These are phyloP conservation scores for Hestina assimilis DNA, from an alignment of 1,140 invertebrate species.

Conservation along the genomic window DNA sequence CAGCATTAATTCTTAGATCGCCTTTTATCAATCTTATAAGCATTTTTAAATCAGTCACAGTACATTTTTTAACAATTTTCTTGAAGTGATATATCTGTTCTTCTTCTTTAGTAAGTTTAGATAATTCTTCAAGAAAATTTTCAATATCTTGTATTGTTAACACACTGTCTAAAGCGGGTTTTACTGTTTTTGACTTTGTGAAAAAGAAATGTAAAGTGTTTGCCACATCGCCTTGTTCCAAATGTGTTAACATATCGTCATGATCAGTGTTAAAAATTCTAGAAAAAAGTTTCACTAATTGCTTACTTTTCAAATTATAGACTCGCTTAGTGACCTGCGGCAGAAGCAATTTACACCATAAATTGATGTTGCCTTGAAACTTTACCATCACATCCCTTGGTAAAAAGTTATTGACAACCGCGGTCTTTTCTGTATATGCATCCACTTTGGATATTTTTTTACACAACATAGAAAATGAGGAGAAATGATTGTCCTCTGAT, in stretches of 20 bases:
- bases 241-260: constrained; percentile 90
- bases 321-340: constrained; percentile 90
- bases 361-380: constrained; percentile 87
- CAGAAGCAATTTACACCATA: constrained; percentile 93
- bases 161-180: constrained; percentile 83
- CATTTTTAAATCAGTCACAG: constrained; percentile 91
- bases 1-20: constrained; percentile 94
- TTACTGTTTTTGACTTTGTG: constrained; percentile 80
- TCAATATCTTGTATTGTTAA: constrained; percentile 90
- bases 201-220: constrained; percentile 92
- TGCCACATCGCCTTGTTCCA: constrained; percentile 93
- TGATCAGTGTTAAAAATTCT: constrained; percentile 86
- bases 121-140: constrained; percentile 84
- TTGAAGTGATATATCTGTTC: constrained; percentile 89
- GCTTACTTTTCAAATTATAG: constrained; percentile 96
- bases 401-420: constrained; percentile 85
- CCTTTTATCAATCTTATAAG: constrained; percentile 93
- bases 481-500: constrained; percentile 85
- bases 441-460: constrained; percentile 85
- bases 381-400: constrained; percentile 81
- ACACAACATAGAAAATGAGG: constrained; percentile 88
- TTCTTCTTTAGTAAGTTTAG: constrained; percentile 90
- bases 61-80: constrained; percentile 87
- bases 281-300: constrained; percentile 93
- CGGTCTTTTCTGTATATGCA: constrained; percentile 91